Evolutionary conservation across 2,113 vertebrate species (phyloP), one percentile per base, ranked within the genome.

Genomic region (Mus pahari): DNA sequence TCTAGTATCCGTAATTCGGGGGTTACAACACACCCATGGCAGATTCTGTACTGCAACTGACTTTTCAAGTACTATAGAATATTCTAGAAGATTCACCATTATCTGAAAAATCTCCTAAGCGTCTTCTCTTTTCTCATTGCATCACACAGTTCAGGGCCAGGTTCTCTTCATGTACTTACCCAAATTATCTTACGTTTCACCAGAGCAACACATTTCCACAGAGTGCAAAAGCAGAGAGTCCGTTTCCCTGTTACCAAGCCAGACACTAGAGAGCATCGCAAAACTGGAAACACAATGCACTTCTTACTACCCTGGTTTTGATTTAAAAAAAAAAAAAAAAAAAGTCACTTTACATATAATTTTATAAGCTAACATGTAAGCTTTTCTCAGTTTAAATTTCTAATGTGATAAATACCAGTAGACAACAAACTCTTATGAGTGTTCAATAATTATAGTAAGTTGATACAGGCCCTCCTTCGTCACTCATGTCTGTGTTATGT

Each of bases 301-400:
- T 19, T 53, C 39, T 62, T 45, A 13, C 55, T 39, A 39, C 55
- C 50, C 62, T 70, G 74, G 31, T 48, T 3, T 48, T 48, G 45
- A 7, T 48, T 48, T 48, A 48, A 48, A 48, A 48, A 48, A 48
- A 48, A 48, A 48, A 48, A 48, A 48, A 79, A 79, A 19, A 77
- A 75, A 31, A 70, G 31, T 19, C 79, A 68, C 42, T 95, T 92
- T 84, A 74, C 42, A 14, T 86, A 88, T 77, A 86, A 60, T 84
- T 94, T 64, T 45, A 33, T 39, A 55, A 86, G 58, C 60, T 36
- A 73, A 79, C 66, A 4, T 74, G 53, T 83, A 68, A 71, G 62
- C n/a, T 66, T 83, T 71, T 33, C n/a, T 94, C n/a, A 26, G 22
- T 50, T 82, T 95, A 64, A 66, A 60, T 92, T 81, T 86, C 62